phyloP scores from a whole-genome alignment of 2,888 invertebrate genomes.

The Hyppa rectilinea region DNA sequence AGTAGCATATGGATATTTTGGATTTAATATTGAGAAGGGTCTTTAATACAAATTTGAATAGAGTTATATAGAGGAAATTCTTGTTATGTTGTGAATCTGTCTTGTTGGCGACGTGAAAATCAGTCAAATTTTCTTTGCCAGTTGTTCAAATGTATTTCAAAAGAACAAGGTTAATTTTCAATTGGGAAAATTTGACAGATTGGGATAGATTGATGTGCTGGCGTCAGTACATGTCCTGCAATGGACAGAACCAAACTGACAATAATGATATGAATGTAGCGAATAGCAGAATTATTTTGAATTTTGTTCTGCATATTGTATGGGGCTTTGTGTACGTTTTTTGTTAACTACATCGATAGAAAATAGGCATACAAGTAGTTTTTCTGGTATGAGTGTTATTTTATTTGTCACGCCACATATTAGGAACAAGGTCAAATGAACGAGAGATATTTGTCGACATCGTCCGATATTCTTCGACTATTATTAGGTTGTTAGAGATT shows the following conservation, averaged over 20 bases:
- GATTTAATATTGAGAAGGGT: no score
- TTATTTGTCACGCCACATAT: slow-evolving; percentile 15
- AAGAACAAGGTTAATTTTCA: no score
- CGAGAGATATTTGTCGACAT: slow-evolving; percentile 19
- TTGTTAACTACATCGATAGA: background rate
- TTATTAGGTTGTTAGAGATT: slow-evolving; percentile 40
- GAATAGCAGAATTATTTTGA: background rate
- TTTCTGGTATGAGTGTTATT: background rate
- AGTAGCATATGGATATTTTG: background rate
- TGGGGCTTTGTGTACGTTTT: background rate
- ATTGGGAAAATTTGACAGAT: no score
- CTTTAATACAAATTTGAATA: background rate
- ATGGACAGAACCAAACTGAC: no score
- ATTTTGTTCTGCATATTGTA: background rate
- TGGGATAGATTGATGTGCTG: no score
- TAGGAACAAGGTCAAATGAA: slow-evolving; percentile 9
- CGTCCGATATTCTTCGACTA: slow-evolving; percentile 14
- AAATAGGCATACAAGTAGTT: background rate
- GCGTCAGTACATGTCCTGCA: no score
- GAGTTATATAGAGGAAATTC: background rate
- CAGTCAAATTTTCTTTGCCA: no score
- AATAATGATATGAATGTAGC: background rate
- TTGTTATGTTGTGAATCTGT: background rate
- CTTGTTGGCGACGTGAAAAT: no score
- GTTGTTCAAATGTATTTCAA: no score